These are phyloP conservation scores for Aethes cnicana DNA, from an alignment of 2,888 invertebrate species.

Conservation along the genomic window DNA sequence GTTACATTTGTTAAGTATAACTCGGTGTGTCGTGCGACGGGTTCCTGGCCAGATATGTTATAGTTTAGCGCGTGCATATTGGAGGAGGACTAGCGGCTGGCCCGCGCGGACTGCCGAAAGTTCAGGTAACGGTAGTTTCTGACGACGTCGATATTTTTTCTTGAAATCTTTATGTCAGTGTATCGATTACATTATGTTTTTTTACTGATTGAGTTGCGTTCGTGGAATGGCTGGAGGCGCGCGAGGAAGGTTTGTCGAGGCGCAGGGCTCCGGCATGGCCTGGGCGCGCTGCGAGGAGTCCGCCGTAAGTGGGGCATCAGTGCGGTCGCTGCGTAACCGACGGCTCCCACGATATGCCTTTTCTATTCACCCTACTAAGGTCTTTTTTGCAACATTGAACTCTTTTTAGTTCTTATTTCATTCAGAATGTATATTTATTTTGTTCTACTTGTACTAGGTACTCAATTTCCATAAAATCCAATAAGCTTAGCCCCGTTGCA, in stretches of 20 bases:
- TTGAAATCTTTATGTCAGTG: conserved; percentile 15
- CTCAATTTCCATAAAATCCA: no score
- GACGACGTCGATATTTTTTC: conserved; percentile 64
- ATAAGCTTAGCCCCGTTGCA: no score
- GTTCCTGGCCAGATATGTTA: conserved; percentile 56
- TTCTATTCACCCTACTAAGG: background rate
- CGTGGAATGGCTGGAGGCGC: background rate
- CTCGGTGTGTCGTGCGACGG: conserved; percentile 51
- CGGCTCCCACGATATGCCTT: background rate
- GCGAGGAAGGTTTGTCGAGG: background rate
- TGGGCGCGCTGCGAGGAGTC: background rate
- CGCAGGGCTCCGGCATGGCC: background rate
- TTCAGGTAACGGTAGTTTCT: conserved; percentile 79
- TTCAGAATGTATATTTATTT: no score
- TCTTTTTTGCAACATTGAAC: background rate
- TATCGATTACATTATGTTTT: conserved; percentile 24
- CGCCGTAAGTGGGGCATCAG: conserved; percentile 14
- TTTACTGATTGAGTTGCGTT: background rate
- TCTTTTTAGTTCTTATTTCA: background rate
- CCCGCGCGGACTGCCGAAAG: conserved; percentile 51
- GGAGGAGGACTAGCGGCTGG: conserved; percentile 45
- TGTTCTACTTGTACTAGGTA: no score
- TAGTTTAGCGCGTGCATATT: conserved; percentile 48
- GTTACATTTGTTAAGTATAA: conserved; percentile 57
- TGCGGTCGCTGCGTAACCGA: conserved; percentile 23